phyloP scores from a whole-genome alignment of 2,797 vertebrate species.

The Periparus ater region DNA sequence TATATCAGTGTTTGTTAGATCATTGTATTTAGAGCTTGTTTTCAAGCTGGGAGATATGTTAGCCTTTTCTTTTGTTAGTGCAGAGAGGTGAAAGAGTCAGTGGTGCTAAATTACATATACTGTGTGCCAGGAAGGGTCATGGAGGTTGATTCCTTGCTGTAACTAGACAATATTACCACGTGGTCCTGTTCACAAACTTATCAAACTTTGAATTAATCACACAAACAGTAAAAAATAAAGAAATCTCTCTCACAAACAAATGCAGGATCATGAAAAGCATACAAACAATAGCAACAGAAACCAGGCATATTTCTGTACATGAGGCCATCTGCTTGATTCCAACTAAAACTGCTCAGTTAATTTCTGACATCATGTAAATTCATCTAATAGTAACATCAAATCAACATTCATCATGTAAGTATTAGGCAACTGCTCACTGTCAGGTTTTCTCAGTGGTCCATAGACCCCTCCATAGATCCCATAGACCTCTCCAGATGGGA shows the following conservation, averaged over 20 bases:
- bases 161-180: background rate
- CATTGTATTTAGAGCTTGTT: background rate
- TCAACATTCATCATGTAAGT: background rate
- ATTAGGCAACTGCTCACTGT: background rate
- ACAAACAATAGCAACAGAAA: background rate
- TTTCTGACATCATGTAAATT: background rate
- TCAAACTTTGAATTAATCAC: background rate
- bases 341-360: background rate
- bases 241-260: background rate
- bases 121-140: background rate
- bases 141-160: background rate
- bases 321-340: background rate
- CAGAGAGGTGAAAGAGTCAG: background rate
- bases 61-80: background rate
- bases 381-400: background rate
- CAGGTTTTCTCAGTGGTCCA: background rate
- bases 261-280: background rate
- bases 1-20: background rate
- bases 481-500: background rate
- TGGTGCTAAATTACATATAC: background rate
- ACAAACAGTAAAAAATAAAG: background rate
- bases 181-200: background rate
- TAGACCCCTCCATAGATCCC: too few species aligned
- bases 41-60: background rate
- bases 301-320: background rate